phyloP scores from a whole-genome alignment of 2,797 vertebrate species.

The Catostomus latipinnis region DNA sequence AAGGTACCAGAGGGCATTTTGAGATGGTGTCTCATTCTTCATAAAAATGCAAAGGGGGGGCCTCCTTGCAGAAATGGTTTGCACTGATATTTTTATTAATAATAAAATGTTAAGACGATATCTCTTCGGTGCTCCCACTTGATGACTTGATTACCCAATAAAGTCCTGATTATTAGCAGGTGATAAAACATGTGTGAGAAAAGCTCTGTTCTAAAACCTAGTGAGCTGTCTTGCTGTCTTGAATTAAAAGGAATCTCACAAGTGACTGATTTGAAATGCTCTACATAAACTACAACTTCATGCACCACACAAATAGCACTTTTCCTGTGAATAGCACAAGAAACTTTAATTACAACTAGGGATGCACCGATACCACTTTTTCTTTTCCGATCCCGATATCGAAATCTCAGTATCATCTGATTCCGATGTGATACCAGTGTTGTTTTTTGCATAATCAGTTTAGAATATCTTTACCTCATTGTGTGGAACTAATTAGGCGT shows the following conservation, averaged over 20 bases:
- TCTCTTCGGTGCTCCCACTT: not conserved
- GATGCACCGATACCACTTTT: too few relatives aligned
- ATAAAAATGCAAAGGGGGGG: not conserved
- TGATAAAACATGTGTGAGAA: conserved; percentile 9
- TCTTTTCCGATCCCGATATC: too few relatives aligned
- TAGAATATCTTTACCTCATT: too few relatives aligned
- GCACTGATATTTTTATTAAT: not conserved
- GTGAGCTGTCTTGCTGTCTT: not conserved
- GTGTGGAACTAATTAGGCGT: too few relatives aligned
- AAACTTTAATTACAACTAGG: not conserved
- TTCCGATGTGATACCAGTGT: too few relatives aligned
- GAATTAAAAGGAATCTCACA: not conserved
- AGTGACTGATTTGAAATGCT: not conserved
- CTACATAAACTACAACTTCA: not conserved
- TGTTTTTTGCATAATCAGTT: too few relatives aligned
- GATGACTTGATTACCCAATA: conserved; percentile 2
- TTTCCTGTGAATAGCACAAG: not conserved
- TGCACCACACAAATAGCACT: too few relatives aligned
- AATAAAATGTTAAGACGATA: not conserved
- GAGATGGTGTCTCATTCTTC: not conserved
- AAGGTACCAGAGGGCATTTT: not conserved
- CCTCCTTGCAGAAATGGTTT: not conserved
- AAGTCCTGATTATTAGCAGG: not conserved
- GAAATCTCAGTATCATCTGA: too few relatives aligned
- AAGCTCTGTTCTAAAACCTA: not conserved